Evolutionary conservation across 2,797 vertebrate genomes (phyloP).

Genomic region (Argentina silus): DNA sequence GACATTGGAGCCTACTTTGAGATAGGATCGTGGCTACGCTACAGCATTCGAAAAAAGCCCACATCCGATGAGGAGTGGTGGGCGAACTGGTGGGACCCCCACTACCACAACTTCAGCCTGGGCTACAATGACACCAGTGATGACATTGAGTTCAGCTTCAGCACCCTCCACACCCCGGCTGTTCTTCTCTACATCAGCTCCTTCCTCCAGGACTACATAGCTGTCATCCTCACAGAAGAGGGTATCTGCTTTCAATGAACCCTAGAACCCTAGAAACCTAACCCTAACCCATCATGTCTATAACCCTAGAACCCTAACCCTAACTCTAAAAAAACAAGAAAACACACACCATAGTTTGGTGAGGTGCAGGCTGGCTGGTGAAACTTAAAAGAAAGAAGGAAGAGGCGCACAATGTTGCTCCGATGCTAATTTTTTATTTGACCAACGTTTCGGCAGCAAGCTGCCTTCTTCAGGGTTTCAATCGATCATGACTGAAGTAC

Average conservation of each 20-base stretch:
- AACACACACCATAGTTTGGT: too few species aligned
- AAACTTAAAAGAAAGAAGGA: too few species aligned
- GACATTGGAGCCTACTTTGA: conserved; percentile 95
- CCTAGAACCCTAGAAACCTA: too few species aligned
- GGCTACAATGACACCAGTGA: conserved; percentile 94
- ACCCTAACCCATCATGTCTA: too few species aligned
- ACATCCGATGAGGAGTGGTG: conserved; percentile 87
- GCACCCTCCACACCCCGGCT: conserved; percentile 86
- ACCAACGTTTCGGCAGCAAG: too few species aligned
- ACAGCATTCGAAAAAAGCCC: conserved; percentile 88
- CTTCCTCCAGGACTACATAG: conserved; percentile 92
- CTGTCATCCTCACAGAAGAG: conserved; percentile 89
- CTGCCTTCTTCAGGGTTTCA: too few species aligned
- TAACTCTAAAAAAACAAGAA: too few species aligned
- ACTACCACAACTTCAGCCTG: conserved; percentile 85
- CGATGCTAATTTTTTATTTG: too few species aligned
- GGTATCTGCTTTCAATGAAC: conserved; percentile 69
- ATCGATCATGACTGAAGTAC: too few species aligned
- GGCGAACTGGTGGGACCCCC: conserved; percentile 88
- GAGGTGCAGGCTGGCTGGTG: too few species aligned
- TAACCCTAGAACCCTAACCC: too few species aligned
- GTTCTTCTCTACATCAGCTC: conserved; percentile 96
- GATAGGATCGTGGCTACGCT: conserved; percentile 90
- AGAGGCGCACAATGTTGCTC: too few species aligned
- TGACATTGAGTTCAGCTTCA: conserved; percentile 97